Evolutionary conservation across 2,113 vertebrate genomes (phyloP).

Genomic region (Lophotis ruficrista): DNA sequence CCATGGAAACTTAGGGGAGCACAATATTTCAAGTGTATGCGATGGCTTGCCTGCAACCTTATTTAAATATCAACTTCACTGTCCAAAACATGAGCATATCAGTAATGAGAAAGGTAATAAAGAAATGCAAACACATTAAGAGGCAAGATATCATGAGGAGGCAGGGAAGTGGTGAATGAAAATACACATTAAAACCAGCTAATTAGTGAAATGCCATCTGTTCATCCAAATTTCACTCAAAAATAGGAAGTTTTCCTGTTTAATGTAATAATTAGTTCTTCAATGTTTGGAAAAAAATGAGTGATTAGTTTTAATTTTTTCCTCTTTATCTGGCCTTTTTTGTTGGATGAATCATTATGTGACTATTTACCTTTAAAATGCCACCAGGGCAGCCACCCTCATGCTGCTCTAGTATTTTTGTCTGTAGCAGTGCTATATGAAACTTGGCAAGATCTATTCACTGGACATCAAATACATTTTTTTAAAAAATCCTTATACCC

Average conservation of each 20-base stretch:
- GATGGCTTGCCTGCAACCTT: background rate
- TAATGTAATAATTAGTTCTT: background rate
- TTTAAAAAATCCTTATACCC: background rate
- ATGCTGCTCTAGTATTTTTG: background rate
- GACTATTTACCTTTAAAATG: background rate
- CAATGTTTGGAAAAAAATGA: background rate
- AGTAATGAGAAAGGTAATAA: background rate
- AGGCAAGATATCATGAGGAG: background rate
- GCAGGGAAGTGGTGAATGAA: background rate
- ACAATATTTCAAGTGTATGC: background rate
- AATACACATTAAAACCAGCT: background rate
- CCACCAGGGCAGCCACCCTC: background rate
- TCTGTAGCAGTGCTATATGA: background rate
- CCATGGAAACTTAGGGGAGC: background rate
- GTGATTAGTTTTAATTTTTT: background rate
- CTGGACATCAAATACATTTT: background rate
- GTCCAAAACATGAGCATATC: background rate
- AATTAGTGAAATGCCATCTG: conserved; percentile 25
- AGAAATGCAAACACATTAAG: background rate
- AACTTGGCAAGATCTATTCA: background rate
- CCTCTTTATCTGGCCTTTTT: background rate
- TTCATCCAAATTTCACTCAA: background rate
- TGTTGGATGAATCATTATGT: background rate
- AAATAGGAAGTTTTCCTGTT: background rate
- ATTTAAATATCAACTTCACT: background rate